Percentiles rank a stretch among this genome's conserved stretches.
Conservation (phyloP, 2,113 vertebrate species). For the Paramormyrops kingsleyae region DNA sequence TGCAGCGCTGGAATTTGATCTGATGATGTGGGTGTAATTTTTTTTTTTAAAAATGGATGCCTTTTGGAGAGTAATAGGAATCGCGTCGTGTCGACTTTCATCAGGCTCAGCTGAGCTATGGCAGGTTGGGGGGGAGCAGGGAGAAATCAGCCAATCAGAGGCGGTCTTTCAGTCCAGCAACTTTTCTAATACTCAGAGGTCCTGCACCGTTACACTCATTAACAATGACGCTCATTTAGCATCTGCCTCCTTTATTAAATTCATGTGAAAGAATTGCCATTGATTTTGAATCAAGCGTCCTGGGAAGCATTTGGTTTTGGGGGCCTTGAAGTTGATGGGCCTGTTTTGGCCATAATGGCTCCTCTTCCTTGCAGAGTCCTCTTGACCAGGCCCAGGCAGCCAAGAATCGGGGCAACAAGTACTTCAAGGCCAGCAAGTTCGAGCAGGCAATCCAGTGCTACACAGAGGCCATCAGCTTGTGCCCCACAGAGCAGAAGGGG, state of each 20-base stretch:
- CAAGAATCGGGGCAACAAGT: conserved; percentile 98
- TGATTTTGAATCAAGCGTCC: neutral
- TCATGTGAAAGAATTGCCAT: neutral
- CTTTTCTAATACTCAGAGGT: neutral
- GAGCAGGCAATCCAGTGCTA: conserved; percentile 97
- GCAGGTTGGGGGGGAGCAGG: too few species aligned
- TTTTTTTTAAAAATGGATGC: neutral
- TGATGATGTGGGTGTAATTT: neutral
- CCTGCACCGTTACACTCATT: neutral
- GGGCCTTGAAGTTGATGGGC: neutral
- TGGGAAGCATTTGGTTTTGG: neutral
- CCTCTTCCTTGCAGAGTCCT: conserved; percentile 68
- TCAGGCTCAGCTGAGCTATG: neutral
- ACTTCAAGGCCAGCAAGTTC: conserved; percentile 93
- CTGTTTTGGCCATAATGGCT: neutral
- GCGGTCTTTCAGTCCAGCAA: too few species aligned
- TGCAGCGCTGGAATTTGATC: neutral
- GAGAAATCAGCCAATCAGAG: too few species aligned
- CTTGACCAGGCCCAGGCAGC: conserved; percentile 88
- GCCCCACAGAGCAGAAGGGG: conserved; percentile 80
- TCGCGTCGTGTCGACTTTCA: neutral
- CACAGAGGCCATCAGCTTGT: conserved; percentile 88
- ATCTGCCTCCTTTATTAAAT: neutral
- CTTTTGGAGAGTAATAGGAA: neutral
- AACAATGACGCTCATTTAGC: neutral